Conservation (phyloP, 1,140 invertebrate species). For the Hesperophylax magnus region DNA sequence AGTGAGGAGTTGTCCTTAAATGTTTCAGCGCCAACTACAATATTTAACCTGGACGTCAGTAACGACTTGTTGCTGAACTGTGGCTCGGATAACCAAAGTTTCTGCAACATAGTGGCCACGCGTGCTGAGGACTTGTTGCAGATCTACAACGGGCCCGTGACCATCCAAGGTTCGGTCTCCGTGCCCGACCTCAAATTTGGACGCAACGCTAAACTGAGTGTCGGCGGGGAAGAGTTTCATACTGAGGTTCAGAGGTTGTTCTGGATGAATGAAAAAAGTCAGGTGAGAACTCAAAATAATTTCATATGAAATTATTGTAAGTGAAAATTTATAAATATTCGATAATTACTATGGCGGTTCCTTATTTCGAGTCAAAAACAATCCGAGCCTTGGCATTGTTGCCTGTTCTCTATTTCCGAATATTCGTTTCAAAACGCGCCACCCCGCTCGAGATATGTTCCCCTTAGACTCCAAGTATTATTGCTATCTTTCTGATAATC, state of each 20-base stretch:
- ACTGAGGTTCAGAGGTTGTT: conserved; percentile 49
- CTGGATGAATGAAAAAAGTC: conserved; percentile 52
- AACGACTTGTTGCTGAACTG: conserved; percentile 48
- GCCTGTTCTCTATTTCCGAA: too few species aligned
- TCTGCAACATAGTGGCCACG: conserved; percentile 48
- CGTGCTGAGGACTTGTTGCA: conserved; percentile 51
- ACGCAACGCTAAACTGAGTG: conserved; percentile 38
- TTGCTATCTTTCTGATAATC: too few species aligned
- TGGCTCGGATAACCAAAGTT: conserved; percentile 40
- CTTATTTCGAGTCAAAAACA: too few species aligned
- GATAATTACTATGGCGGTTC: too few species aligned
- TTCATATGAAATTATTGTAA: too few species aligned
- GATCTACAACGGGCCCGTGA: conserved; percentile 52
- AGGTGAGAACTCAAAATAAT: conserved; percentile 16
- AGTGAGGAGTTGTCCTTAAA: too few species aligned
- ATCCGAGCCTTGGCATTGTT: too few species aligned
- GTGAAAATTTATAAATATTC: too few species aligned
- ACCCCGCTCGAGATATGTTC: too few species aligned
- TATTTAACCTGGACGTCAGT: conserved; percentile 49
- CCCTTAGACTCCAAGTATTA: too few species aligned
- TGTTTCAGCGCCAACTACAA: conserved; percentile 43
- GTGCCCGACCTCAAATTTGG: conserved; percentile 50
- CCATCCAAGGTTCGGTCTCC: conserved; percentile 41
- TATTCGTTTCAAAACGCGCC: too few species aligned
- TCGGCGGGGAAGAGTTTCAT: conserved; percentile 44